Evolutionary conservation across 2,797 vertebrate species (phyloP), one percentile per base, ranked within the genome.

Genomic region (Helarctos malayanus): DNA sequence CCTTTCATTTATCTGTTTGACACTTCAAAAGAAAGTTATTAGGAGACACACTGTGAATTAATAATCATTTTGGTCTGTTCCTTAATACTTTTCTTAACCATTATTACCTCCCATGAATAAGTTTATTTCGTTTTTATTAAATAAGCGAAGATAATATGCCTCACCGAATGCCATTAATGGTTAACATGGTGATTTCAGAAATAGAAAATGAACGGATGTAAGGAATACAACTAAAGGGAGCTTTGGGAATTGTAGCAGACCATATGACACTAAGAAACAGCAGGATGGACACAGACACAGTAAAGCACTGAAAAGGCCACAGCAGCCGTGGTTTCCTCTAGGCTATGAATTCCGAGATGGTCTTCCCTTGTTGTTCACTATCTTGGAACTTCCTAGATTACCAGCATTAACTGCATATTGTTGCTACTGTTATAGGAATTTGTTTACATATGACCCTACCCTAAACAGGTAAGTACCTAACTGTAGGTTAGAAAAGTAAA

Each of bases 101-200:
- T 91, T 93, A 61, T 54, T 92, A 86, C 35, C 25, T 45, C 63
- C 21, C 61, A 41, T 61, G 27, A 80, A 54, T 90, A 84, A 65
- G 80, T 95, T 94, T 92, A 52, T 89, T 84, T 94, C 13, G 12
- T 79, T 93, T 95, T 87, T 75, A 83, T 94, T 87, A 87, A 86
- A 52, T 82, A 86, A 75, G 3, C 27, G 49, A n/a, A 27, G 38
- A 25, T 73, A 90, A 38, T 79, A 49, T 78, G 29, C 18, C 68
- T 78, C 29, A 56, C 10, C 69, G 18, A 83, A 63, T 83, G 76
- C 21, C 82, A 7, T 85, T 73, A 86, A 78, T 16, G 75, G 35
- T 78, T 71, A 65, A 47, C 25, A 10, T 79, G 79, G 25, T 89
- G 38, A 91, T 94, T 93, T 93, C 52, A 91, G 49, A n/a, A 35